Evolutionary conservation across 1,140 invertebrate species (phyloP).

Genomic region (Drosophila funebris): DNA sequence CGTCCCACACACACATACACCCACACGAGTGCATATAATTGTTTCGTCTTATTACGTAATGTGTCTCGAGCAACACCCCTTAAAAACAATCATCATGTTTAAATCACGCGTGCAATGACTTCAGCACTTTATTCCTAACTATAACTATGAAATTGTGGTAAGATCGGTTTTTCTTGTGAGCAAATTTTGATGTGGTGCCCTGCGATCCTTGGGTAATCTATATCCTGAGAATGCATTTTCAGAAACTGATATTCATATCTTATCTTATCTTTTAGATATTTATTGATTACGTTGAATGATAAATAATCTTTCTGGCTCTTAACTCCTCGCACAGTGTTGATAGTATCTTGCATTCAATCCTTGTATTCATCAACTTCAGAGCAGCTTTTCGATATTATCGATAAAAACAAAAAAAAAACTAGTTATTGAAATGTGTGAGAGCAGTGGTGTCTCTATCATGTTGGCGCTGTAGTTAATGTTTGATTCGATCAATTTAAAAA

Average conservation of each 20-base stretch:
- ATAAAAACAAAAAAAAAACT: neutral
- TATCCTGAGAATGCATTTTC: neutral
- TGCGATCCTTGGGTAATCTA: neutral
- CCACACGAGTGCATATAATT: slow-evolving; percentile 20
- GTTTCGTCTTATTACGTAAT: slow-evolving; percentile 43
- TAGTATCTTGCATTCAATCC: no score
- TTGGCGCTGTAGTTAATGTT: slow-evolving; percentile 19
- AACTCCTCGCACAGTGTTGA: no score
- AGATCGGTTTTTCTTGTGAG: neutral
- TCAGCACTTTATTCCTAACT: slow-evolving; percentile 12
- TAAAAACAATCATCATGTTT: slow-evolving; percentile 11
- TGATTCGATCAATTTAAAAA: slow-evolving; percentile 25
- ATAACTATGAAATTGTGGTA: slow-evolving; percentile 3
- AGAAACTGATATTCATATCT: neutral
- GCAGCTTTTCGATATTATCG: neutral
- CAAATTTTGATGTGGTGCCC: neutral
- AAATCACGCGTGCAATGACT: slow-evolving; percentile 24
- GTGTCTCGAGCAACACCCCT: slow-evolving; percentile 7
- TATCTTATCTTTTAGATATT: neutral
- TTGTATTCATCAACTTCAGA: neutral
- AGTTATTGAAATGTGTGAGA: neutral
- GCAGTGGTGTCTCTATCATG: slow-evolving; percentile 6
- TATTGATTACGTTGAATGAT: no score
- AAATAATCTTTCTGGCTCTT: no score
- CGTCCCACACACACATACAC: slow-evolving; percentile 7